Evolutionary conservation across 2,797 vertebrate genomes (phyloP).

Genomic region (Pseudochirops corinnae): DNA sequence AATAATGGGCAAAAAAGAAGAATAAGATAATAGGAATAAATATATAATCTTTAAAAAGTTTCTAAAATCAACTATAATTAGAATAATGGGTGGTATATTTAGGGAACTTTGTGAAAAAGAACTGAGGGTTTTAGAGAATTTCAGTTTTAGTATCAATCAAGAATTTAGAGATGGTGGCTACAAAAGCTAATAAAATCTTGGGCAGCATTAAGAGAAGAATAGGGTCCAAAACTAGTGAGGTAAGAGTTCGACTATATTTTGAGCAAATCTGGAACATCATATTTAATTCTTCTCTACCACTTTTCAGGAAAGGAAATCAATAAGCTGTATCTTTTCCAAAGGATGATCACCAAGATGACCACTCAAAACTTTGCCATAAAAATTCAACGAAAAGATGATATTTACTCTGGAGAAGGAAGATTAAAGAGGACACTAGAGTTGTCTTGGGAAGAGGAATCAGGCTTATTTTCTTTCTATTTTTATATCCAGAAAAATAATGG

Average conservation of each 20-base stretch:
- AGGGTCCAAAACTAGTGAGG: not conserved
- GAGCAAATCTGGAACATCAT: not conserved
- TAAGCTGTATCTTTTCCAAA: not conserved
- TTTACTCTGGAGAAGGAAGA: not conserved
- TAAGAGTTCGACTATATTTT: not conserved
- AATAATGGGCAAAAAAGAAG: not conserved
- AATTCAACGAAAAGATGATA: not conserved
- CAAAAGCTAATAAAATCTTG: not conserved
- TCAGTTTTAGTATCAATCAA: not conserved
- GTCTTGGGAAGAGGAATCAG: not conserved
- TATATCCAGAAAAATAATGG: not conserved
- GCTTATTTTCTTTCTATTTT: not conserved
- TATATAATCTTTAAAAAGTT: not conserved
- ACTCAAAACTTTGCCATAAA: not conserved
- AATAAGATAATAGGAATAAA: not conserved
- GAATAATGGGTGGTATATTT: not conserved
- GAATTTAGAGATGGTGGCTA: not conserved
- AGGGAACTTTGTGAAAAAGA: not conserved
- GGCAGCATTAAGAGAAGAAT: not conserved
- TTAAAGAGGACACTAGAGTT: not conserved
- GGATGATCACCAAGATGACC: not conserved
- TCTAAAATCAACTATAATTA: not conserved
- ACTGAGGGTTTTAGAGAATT: not conserved
- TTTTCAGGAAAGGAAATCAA: not conserved
- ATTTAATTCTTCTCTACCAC: not conserved